Evolutionary conservation across 1,140 invertebrate species (phyloP).

Genomic region (Caenorhabditis remanei): DNA sequence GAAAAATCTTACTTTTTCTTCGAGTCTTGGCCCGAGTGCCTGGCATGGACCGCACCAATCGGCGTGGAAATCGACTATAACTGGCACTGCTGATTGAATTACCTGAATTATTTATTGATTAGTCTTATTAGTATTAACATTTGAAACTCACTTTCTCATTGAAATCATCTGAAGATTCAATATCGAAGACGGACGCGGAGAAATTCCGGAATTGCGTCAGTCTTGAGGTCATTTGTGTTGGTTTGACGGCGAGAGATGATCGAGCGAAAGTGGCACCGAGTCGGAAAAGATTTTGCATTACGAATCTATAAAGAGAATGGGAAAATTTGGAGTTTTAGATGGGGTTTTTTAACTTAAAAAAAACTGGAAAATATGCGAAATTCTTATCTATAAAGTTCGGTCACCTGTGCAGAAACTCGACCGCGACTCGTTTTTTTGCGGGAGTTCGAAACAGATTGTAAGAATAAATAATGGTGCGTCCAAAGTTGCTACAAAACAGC

Average conservation of each 20-base stretch:
- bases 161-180: constrained; percentile 27
- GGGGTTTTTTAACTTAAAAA: too few relatives aligned
- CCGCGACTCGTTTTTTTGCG: too few relatives aligned
- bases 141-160: constrained; percentile 30
- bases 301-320: neutral
- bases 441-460: too few relatives aligned
- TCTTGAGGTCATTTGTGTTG: neutral
- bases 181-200: constrained; percentile 34
- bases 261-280: constrained; percentile 21
- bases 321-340: too few relatives aligned
- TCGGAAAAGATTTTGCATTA: neutral
- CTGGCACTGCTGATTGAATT: constrained; percentile 83
- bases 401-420: too few relatives aligned
- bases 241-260: neutral
- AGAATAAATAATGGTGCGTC: too few relatives aligned
- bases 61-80: constrained; percentile 86
- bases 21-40: constrained; percentile 85
- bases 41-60: constrained; percentile 88
- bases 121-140: neutral
- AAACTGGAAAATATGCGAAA: too few relatives aligned
- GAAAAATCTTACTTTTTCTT: constrained; percentile 70
- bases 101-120: constrained; percentile 9
- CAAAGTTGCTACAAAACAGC: too few relatives aligned
- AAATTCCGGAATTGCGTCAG: constrained; percentile 23
- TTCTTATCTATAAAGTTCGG: too few relatives aligned